Evolutionary conservation across 2,797 vertebrate genomes (phyloP).

Genomic region (Pipistrellus pipistrellus): DNA sequence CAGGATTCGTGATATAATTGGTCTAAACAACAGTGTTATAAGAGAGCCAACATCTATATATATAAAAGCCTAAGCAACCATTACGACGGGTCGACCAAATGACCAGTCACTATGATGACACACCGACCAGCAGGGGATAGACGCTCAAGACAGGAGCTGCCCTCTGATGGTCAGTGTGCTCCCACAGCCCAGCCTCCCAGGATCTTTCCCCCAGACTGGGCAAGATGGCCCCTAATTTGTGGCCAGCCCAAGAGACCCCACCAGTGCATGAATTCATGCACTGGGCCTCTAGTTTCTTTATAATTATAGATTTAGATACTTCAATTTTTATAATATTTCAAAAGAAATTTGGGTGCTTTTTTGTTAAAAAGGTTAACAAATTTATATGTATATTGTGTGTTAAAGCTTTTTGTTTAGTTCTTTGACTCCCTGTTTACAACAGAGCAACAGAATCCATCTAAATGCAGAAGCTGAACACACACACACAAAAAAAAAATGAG

Average conservation of each 20-base stretch:
- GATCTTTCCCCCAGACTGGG: no score
- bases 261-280: no score
- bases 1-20: neutral
- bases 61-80: no score
- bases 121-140: no score
- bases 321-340: neutral
- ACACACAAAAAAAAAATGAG: neutral
- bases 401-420: conserved; percentile 9
- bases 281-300: neutral
- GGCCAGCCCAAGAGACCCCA: no score
- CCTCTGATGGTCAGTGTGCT: no score
- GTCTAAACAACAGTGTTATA: neutral
- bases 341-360: neutral
- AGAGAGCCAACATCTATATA: neutral
- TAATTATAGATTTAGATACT: conserved; percentile 24
- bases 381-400: neutral
- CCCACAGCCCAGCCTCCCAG: no score
- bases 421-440: neutral
- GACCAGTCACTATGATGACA: no score
- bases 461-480: conserved; percentile 13
- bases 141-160: no score
- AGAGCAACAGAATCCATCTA: conserved; percentile 3
- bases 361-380: neutral
- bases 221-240: no score
- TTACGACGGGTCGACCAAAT: accelerated